A percentile compares a stretch with the other conserved stretches of the same genome.
These are phyloP conservation scores for Hyles lineata DNA, from an alignment of 2,888 invertebrate species.

Conservation along the genomic window DNA sequence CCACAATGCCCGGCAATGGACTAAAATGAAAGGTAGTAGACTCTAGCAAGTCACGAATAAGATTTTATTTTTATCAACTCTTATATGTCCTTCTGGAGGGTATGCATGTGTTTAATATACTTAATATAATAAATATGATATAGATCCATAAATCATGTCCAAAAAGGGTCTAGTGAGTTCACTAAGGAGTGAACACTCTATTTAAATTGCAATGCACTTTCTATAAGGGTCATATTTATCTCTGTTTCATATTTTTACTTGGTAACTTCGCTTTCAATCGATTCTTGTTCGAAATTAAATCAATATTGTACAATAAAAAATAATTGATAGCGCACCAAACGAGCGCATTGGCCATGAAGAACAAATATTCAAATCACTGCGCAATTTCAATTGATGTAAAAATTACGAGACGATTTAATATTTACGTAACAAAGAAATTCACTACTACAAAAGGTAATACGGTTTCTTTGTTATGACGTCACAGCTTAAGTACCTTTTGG, in stretches of 20 bases:
- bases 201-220: too few relatives aligned
- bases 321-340: constrained; percentile 45
- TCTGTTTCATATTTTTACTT: too few relatives aligned
- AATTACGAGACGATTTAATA: constrained; percentile 28
- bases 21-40: too few relatives aligned
- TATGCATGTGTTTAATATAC: too few relatives aligned
- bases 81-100: too few relatives aligned
- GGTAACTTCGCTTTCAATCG: neutral
- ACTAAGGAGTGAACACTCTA: too few relatives aligned
- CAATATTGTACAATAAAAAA: constrained; percentile 35
- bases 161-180: too few relatives aligned
- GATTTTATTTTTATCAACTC: too few relatives aligned
- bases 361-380: constrained; percentile 44
- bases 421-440: constrained; percentile 12
- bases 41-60: too few relatives aligned
- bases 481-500: neutral
- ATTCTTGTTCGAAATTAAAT: neutral
- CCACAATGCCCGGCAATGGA: neutral
- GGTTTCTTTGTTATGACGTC: constrained; percentile 9
- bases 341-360: constrained; percentile 50
- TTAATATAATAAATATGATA: too few relatives aligned
- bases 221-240: too few relatives aligned
- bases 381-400: constrained; percentile 37
- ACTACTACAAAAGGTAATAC: neutral
- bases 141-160: too few relatives aligned